Base-by-base conservation (phyloP, 2,888 invertebrate genomes). In the Aspidiotus rigidus region DNA sequence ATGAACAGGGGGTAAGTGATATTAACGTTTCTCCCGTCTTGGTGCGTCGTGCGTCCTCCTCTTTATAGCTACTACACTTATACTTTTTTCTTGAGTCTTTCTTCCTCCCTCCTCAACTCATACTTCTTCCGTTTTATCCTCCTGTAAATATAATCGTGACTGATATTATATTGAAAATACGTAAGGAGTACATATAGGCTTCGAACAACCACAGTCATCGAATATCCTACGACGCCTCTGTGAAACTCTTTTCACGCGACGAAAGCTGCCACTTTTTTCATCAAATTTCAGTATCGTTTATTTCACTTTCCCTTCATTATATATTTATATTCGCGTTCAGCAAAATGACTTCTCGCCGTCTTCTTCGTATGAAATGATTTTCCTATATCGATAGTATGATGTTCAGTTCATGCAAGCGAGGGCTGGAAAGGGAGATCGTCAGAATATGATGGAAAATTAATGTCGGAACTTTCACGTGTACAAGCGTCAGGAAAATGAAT, bases 1-100 rank as follows among this genome's bases (percentile, higher is more conserved):
- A 66, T 57, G 66, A 66, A 66, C 66, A 57, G 44, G 66, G 28
- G 60, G 66, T 49, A 66, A 60, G 66, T 59, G 66, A 66, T 66
- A 66, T 66, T 66, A 44, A 59, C 66, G 66, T 15, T 66, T 16
- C 66, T 41, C 66, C 13, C 56, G n/a, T 17, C n/a, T 59, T 39
- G 17, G 7, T 39, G 9, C 28, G 3, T 59, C 28, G 40, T 57
- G 40, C 42, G 49, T 15, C 49, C 57, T 16, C 17, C 17, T 55
- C 16, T 57, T 6, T 11, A 11, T 11, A 11, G 3, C 49, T 6
- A 11, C 49, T 11, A 49, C 49, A 2, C 28, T 3, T 28, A 3
- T 28, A 28, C 28, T 28, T 28, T 28, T 28, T 28, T 28, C 28
- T 28, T 28, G 28, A 28, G 28, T 28, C 28, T 28, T 28, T 28